Evolutionary conservation across 2,797 vertebrate genomes (phyloP).

Genomic region (Erithacus rubecula): DNA sequence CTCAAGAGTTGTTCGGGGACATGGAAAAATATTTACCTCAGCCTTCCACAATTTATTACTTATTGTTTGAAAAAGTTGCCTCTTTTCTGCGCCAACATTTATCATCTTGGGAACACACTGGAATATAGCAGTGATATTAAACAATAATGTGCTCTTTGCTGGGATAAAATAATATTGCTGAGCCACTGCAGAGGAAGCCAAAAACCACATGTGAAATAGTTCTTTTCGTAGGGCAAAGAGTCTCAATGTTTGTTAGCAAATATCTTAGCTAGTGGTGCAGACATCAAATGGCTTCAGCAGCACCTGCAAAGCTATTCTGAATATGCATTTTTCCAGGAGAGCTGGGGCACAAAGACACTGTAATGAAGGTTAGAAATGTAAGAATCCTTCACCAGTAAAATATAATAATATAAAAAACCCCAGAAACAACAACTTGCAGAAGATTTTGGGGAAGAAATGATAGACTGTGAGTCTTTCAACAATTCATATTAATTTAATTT

Average conservation of each 20-base stretch:
- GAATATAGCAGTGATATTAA: constrained; percentile 66
- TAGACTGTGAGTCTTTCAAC: neutral
- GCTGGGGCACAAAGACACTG: neutral
- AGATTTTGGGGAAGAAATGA: neutral
- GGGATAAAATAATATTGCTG: constrained; percentile 60
- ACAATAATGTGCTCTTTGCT: constrained; percentile 60
- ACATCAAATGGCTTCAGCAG: constrained; percentile 22
- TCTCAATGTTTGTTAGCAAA: constrained; percentile 57
- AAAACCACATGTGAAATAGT: constrained; percentile 58
- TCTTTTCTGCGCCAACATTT: constrained; percentile 61
- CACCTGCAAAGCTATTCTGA: constrained; percentile 11
- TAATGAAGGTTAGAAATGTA: constrained; percentile 2
- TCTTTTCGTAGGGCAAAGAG: constrained; percentile 54
- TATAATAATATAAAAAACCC: neutral
- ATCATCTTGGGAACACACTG: constrained; percentile 66
- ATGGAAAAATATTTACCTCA: constrained; percentile 73
- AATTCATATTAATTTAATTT: neutral
- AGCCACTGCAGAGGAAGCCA: constrained; percentile 56
- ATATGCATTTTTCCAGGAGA: neutral
- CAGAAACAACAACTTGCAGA: neutral
- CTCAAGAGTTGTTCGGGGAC: constrained; percentile 67
- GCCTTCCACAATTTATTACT: constrained; percentile 68
- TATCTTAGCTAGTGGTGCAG: constrained; percentile 42
- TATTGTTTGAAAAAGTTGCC: constrained; percentile 69
- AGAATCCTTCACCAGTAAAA: neutral